Evolutionary conservation across 2,888 invertebrate genomes (phyloP).

Genomic region (Spodoptera exigua): DNA sequence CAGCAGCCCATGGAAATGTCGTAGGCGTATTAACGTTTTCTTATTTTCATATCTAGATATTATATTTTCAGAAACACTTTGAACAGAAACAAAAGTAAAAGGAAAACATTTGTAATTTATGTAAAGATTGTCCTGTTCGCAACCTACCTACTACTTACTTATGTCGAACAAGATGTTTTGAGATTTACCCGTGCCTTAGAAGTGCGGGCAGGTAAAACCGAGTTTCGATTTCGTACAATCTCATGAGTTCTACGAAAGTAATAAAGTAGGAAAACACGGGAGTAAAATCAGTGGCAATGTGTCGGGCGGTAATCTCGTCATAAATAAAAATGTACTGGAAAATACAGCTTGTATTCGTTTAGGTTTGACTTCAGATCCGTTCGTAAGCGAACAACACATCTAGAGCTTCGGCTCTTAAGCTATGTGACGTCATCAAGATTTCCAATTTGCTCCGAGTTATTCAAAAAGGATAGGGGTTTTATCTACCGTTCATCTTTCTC

Average conservation of each 20-base stretch:
- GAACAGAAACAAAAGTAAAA: not conserved
- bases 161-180: constrained; percentile 4
- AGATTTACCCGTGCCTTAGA: not conserved
- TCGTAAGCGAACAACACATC: constrained; percentile 60
- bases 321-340: constrained; percentile 50
- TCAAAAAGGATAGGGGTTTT: constrained; percentile 65
- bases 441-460: constrained; percentile 66
- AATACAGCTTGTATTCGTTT: constrained; percentile 47
- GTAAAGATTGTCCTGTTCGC: not conserved
- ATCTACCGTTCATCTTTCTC: constrained; percentile 61
- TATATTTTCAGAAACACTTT: not conserved
- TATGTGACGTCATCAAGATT: constrained; percentile 67
- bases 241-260: constrained; percentile 26
- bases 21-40: too few relatives aligned
- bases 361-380: constrained; percentile 57
- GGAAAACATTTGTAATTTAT: constrained; percentile 2
- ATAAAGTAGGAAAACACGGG: constrained; percentile 32
- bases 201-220: not conserved
- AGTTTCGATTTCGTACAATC: constrained; percentile 8
- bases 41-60: not conserved
- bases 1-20: too few relatives aligned
- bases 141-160: not conserved
- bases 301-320: constrained; percentile 39
- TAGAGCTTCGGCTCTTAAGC: constrained; percentile 61
- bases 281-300: constrained; percentile 43